phyloP scores from a whole-genome alignment of 1,140 invertebrate species.

The Centruroides sculpturatus region DNA sequence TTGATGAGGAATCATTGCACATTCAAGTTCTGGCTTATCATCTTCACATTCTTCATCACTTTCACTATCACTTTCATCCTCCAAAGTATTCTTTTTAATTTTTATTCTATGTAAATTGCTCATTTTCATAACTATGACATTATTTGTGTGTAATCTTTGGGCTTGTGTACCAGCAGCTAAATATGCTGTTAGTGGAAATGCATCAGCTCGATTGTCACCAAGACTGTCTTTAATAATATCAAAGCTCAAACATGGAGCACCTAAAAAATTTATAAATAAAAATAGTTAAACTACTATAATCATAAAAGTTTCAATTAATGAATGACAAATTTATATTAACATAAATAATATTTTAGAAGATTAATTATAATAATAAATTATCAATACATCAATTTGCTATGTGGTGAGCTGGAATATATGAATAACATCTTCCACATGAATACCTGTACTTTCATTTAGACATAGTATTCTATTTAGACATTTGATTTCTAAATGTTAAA shows the following conservation, averaged over 20 bases:
- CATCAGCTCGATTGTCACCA: slow-evolving; percentile 51
- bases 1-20: slow-evolving; percentile 70
- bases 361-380: too few relatives aligned
- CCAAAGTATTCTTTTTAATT: slow-evolving; percentile 29
- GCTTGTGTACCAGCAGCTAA: slow-evolving; percentile 62
- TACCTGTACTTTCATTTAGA: too few relatives aligned
- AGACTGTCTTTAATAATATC: slow-evolving; percentile 64
- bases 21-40: slow-evolving; percentile 57
- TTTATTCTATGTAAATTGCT: slow-evolving; percentile 58
- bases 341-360: too few relatives aligned
- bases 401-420: too few relatives aligned
- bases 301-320: too few relatives aligned
- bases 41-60: slow-evolving; percentile 36
- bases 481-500: too few relatives aligned
- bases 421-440: too few relatives aligned
- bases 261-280: slow-evolving; percentile 22
- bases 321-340: too few relatives aligned
- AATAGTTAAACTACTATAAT: too few relatives aligned
- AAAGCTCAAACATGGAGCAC: slow-evolving; percentile 83
- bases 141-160: slow-evolving; percentile 59
- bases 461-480: too few relatives aligned
- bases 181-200: slow-evolving; percentile 38
- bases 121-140: slow-evolving; percentile 49
- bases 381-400: too few relatives aligned
- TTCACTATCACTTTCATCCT: slow-evolving; percentile 49